Conservation (phyloP, 2,113 vertebrate genomes). For the Madoqua kirkii region DNA sequence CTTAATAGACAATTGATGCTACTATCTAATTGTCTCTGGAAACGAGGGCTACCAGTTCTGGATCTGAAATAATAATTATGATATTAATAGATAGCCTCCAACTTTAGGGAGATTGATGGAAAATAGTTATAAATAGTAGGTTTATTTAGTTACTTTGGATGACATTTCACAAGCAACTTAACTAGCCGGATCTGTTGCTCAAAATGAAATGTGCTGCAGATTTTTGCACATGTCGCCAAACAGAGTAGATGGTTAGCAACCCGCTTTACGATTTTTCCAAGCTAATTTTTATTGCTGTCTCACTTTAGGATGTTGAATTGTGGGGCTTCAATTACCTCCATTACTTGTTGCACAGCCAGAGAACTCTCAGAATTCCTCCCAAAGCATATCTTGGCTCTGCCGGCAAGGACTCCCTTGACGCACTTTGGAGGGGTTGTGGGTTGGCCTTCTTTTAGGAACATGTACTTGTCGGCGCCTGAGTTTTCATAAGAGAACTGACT, state of each 20-base stretch:
- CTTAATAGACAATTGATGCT: background rate
- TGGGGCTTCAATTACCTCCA: background rate
- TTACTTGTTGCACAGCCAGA: background rate
- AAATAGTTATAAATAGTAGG: background rate
- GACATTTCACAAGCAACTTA: background rate
- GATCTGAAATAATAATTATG: background rate
- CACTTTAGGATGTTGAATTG: background rate
- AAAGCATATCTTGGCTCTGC: background rate
- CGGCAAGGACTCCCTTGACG: background rate
- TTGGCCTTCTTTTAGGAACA: background rate
- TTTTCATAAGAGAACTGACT: background rate
- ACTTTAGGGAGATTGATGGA: background rate
- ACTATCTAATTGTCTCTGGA: background rate
- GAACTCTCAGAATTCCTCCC: background rate
- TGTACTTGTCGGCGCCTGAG: background rate
- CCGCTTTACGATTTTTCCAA: background rate
- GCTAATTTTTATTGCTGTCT: background rate
- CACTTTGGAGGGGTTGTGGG: background rate
- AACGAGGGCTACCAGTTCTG: background rate
- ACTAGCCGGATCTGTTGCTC: background rate
- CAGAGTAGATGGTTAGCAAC: background rate
- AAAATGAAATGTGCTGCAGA: background rate
- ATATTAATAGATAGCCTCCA: background rate
- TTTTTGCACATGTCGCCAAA: background rate
- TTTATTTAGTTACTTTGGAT: background rate